Evolutionary conservation across 2,888 invertebrate species (phyloP).

Genomic region (Trichogramma dendrolimi): DNA sequence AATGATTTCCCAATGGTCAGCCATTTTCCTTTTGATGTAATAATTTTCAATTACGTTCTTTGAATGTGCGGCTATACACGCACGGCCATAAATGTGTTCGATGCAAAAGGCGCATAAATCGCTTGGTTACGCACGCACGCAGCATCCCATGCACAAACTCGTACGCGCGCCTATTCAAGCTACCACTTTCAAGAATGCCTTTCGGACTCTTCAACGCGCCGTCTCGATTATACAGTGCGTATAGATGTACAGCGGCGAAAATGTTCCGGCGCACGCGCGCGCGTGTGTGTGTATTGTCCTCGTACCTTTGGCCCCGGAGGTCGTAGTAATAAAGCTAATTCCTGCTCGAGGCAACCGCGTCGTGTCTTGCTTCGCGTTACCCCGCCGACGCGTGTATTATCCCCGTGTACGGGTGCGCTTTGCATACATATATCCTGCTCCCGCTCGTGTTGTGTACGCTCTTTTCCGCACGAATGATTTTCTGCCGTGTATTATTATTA

Average conservation of each 20-base stretch:
- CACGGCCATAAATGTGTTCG: background rate
- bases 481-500: slow-evolving; percentile 11
- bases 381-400: slow-evolving; percentile 22
- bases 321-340: slow-evolving; percentile 53
- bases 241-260: slow-evolving; percentile 42
- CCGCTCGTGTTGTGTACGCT: slow-evolving; percentile 13
- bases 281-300: slow-evolving; percentile 41
- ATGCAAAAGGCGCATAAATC: slow-evolving; percentile 19
- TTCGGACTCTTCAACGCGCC: background rate
- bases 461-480: slow-evolving; percentile 14
- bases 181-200: no score
- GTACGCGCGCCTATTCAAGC: no score
- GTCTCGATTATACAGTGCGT: background rate
- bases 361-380: slow-evolving; percentile 48
- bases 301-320: slow-evolving; percentile 47
- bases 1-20: background rate
- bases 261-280: slow-evolving; percentile 35
- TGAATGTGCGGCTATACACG: background rate
- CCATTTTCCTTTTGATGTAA: background rate
- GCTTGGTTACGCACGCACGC: background rate
- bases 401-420: slow-evolving; percentile 28
- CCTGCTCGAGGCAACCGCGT: slow-evolving; percentile 47
- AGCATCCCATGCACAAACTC: no score
- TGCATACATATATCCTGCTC: slow-evolving; percentile 26
- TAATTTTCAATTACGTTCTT: background rate